These are phyloP conservation scores for Monoplex corrugatus DNA, from an alignment of 2,888 invertebrate genomes.

Conservation along the genomic window DNA sequence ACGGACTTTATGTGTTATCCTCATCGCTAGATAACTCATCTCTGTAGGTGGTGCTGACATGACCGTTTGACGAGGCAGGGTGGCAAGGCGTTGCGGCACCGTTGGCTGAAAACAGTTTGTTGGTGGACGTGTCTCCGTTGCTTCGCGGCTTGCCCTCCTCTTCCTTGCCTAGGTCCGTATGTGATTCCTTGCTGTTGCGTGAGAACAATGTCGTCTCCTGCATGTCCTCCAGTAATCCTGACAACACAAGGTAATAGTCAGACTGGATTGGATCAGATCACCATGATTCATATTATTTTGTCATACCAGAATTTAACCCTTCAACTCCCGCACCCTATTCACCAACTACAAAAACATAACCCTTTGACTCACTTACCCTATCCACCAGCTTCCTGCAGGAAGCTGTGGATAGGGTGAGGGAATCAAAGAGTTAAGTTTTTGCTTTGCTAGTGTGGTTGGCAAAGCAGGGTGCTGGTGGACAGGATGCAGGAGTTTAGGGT, in stretches of 20 bases:
- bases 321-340: too few relatives aligned
- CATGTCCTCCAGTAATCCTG: conserved; percentile 60
- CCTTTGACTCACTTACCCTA: too few relatives aligned
- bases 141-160: neutral
- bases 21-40: conserved; percentile 37
- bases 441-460: too few relatives aligned
- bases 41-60: conserved; percentile 20
- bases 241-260: neutral
- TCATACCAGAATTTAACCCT: too few relatives aligned
- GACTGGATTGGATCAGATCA: too few relatives aligned
- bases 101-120: neutral
- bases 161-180: conserved; percentile 30
- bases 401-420: too few relatives aligned
- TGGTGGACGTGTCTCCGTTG: neutral
- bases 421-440: too few relatives aligned
- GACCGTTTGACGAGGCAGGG: conserved; percentile 1
- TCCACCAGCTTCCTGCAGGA: too few relatives aligned
- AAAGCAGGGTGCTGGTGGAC: too few relatives aligned
- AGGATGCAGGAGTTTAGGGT: too few relatives aligned
- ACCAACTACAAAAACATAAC: too few relatives aligned
- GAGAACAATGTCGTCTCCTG: conserved; percentile 56
- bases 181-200: conserved; percentile 48
- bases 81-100: neutral
- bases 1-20: conserved; percentile 17
- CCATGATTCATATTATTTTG: too few relatives aligned